Evolutionary conservation across 2,888 invertebrate species (phyloP), one percentile per base, ranked within the genome.

Genomic region (Aporophyla lueneburgensis): DNA sequence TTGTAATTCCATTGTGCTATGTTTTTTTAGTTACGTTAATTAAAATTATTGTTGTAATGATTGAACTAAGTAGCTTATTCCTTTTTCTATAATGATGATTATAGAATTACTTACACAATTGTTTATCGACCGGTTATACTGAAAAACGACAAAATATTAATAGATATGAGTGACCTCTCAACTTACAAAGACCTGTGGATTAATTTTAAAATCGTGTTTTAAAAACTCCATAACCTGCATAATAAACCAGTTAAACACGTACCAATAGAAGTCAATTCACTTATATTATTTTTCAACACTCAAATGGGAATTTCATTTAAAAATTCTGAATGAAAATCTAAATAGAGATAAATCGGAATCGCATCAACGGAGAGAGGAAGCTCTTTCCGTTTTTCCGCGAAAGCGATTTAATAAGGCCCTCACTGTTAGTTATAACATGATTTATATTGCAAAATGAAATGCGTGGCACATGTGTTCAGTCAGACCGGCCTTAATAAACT

Each of bases 381-480:
- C 81, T 76, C 76, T 76, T 76, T 76, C 76, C 86, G 79, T 91
- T 91, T 92, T 92, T 89, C 85, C 84, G 86, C 84, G 84, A 87
- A 88, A 93, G 87, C 90, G 88, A 90, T 94, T 94, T 94, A 94
- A 94, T 94, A 94, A 93, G 92, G 89, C 89, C 89, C 87, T 81
- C 84, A 88, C 87, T 83, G 88, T 89, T 92, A 89, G 92, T 91
- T 92, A 92, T 91, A 89, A 88, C 92, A 91, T 93, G 93, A 93
- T 94, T 93, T 94, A 93, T 93, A 91, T 89, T 84, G 88, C 89
- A 89, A 92, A 93, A 93, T 91, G 90, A 91, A 93, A 92, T 89
- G 91, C 90, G 89, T 88, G 80, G 86, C 90, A 90, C 91, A 92
- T 89, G 83, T 93, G 92, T 90, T 91, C 90, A 78, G 88, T 87